A percentile compares a stretch with the other conserved stretches of the same genome.
Conservation (phyloP, 2,888 invertebrate genomes). For the Rhyacophila evoluta region DNA sequence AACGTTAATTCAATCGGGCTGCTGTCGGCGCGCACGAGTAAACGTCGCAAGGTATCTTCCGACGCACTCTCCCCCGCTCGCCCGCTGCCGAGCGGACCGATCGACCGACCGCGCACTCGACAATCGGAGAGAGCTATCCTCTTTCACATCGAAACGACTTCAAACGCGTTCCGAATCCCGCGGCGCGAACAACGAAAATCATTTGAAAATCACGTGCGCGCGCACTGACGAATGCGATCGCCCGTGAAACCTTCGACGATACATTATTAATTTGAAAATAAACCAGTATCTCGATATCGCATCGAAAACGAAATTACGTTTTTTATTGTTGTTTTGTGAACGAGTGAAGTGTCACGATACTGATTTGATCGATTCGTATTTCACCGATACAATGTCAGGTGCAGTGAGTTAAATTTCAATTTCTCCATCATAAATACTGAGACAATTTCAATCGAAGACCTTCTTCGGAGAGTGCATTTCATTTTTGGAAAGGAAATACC, state of each 20-base stretch:
- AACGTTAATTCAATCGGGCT: background rate
- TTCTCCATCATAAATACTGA: background rate
- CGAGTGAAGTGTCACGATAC: background rate
- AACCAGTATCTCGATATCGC: background rate
- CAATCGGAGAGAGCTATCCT: constrained; percentile 22
- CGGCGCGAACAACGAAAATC: background rate
- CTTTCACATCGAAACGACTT: background rate
- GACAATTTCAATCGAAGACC: background rate
- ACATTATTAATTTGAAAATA: background rate
- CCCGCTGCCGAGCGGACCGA: background rate
- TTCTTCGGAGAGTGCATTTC: background rate
- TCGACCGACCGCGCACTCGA: background rate
- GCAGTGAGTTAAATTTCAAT: background rate
- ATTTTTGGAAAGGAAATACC: background rate
- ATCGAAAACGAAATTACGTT: background rate
- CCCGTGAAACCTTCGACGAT: background rate
- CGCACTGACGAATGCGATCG: background rate
- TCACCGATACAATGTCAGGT: background rate
- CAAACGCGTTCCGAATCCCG: constrained; percentile 22
- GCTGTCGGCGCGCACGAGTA: background rate
- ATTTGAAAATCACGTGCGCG: constrained; percentile 1
- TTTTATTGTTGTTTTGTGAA: background rate
- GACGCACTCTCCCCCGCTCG: background rate
- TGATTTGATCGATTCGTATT: background rate
- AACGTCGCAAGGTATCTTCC: background rate